Percentiles rank a stretch among this genome's conserved stretches.
Evolutionary conservation across 2,888 invertebrate species (phyloP).

Genomic region (Arctia plantaginis): DNA sequence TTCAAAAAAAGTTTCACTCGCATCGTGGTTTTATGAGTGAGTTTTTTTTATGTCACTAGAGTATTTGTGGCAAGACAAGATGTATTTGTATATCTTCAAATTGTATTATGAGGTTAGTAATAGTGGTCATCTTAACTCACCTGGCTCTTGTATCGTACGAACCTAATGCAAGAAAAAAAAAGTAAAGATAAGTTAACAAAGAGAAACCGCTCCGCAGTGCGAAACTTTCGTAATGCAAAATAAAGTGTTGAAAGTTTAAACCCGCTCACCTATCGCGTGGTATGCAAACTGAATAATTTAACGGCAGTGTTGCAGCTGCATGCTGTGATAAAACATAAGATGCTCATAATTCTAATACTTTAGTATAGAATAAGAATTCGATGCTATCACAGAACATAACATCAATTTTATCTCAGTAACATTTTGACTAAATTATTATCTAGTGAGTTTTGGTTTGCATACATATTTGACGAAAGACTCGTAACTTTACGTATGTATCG

Average conservation of each 20-base stretch:
- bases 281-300: conserved; percentile 78
- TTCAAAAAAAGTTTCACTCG: no score
- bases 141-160: no score
- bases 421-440: neutral
- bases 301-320: conserved; percentile 70
- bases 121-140: no score
- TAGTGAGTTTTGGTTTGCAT: neutral
- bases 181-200: conserved; percentile 22
- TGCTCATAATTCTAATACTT: conserved; percentile 71
- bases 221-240: conserved; percentile 58
- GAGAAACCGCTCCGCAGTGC: conserved; percentile 50
- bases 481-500: no score
- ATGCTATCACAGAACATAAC: neutral
- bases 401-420: neutral
- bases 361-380: conserved; percentile 65
- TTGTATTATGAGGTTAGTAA: no score
- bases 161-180: no score
- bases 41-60: no score
- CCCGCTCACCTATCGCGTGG: conserved; percentile 63
- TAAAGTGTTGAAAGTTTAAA: conserved; percentile 65
- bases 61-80: no score
- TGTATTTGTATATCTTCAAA: no score
- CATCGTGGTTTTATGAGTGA: no score
- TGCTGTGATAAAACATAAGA: conserved; percentile 72
- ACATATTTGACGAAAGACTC: no score